These are phyloP conservation scores for Microctonus brassicae DNA, from an alignment of 2,888 invertebrate species.

Conservation along the genomic window DNA sequence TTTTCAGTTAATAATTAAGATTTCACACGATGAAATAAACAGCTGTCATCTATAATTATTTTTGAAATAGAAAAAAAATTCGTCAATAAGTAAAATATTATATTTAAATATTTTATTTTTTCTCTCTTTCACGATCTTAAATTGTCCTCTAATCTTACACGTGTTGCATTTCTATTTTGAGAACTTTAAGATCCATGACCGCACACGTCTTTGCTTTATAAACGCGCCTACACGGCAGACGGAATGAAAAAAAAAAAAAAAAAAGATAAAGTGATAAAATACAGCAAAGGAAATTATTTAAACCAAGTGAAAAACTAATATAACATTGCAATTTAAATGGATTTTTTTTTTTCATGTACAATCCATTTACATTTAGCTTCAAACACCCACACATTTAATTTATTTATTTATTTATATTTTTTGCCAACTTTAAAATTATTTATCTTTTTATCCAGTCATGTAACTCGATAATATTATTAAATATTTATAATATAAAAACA, in stretches of 20 bases:
- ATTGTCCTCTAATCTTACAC: neutral
- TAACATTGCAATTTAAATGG: neutral
- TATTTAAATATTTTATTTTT: too few relatives aligned
- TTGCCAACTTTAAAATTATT: neutral
- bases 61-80: neutral
- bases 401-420: neutral
- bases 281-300: too few relatives aligned
- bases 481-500: too few relatives aligned
- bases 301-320: too few relatives aligned
- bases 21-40: neutral
- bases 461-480: too few relatives aligned
- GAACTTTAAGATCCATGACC: neutral
- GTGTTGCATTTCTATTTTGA: neutral
- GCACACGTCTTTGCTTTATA: neutral
- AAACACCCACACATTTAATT: neutral
- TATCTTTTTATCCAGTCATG: neutral
- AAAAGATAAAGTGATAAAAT: too few relatives aligned
- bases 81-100: too few relatives aligned
- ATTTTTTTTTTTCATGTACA: neutral
- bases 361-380: neutral
- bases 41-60: neutral
- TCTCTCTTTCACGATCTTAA: neutral
- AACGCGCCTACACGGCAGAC: neutral
- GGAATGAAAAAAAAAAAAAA: neutral
- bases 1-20: neutral